Evolutionary conservation across 2,113 vertebrate genomes (phyloP), one percentile per base, ranked within the genome.

Genomic region (Trichomycterus rosablanca): DNA sequence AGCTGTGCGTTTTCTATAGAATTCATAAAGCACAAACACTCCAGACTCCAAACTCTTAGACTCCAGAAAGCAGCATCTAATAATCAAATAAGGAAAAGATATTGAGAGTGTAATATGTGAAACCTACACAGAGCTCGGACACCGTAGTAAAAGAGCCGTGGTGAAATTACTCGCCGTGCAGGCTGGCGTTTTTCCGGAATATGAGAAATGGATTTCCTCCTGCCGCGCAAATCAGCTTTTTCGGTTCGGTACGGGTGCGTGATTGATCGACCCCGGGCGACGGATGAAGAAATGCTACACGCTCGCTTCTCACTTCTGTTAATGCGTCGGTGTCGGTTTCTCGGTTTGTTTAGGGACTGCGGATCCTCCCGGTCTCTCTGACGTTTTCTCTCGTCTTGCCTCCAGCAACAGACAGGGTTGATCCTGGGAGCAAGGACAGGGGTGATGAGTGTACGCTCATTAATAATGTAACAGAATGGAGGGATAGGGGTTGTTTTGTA

Each of bases 381-480:
- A 32, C 49, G 11, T 5, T 18, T 55, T 14, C 70, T 70, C 20
- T 12, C 34, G 24, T 61, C 37, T 60, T 56, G 45, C 67, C 52
- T 68, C 48, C 37, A 70, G 70, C 70, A 65, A 62, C 32, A 59
- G 59, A 58, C 64, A 66, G 60, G 56, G 58, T 45, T 53, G 48
- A 51, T 72, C 54, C 66, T 59, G 10, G 8, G 53, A 54, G 52
- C 67, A 49, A 23, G 50, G 34, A 52, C 12, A n/a, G 19, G 30
- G 5, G 16, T 34, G 42, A 55, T 53, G 58, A 71, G 70, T 49
- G 62, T 50, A 43, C 18, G 49, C 56, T 73, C 52, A 68, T 75
- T 71, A 73, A 73, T 73, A 68, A 71, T 70, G 40, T 15, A 66
- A 44, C 40, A 37, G 42, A 58, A 44, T 28, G 42, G 45, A 66